Evolutionary conservation across 23 tunicate genomes (phyloP).

Genomic region (Pegea sp.): DNA sequence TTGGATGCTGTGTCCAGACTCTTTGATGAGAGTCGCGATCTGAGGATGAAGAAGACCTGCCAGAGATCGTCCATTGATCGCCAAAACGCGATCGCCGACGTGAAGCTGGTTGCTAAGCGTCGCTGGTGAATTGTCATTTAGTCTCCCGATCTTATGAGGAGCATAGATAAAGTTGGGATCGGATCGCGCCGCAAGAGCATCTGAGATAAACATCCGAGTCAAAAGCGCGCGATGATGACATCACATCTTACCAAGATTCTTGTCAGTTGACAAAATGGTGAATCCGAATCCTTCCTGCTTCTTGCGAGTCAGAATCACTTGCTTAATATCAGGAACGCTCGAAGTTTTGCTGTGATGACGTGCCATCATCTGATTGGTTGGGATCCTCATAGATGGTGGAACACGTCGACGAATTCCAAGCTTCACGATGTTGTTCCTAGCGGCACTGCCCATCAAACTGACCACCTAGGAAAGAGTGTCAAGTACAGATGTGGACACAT

Average conservation of each 20-base stretch:
- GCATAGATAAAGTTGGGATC: no score
- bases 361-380: no score
- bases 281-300: slow-evolving; percentile 94
- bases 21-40: slow-evolving; percentile 66
- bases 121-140: slow-evolving; percentile 79
- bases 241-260: slow-evolving; percentile 7
- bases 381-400: not conserved
- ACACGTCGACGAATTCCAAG: slow-evolving; percentile 60
- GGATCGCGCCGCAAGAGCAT: no score
- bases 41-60: slow-evolving; percentile 67
- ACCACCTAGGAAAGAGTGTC: slow-evolving; percentile 2
- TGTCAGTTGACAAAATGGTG: slow-evolving; percentile 65
- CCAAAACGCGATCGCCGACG: slow-evolving; percentile 67
- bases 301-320: slow-evolving; percentile 14
- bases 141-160: slow-evolving; percentile 75
- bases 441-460: slow-evolving; percentile 82
- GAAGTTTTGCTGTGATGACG: slow-evolving; percentile 1
- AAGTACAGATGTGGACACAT: not conserved
- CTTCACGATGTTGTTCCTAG: slow-evolving; percentile 63
- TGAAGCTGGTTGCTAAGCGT: slow-evolving; percentile 46
- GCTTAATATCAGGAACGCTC: not conserved
- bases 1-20: slow-evolving; percentile 42
- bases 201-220: no score
- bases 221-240: no score
- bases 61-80: slow-evolving; percentile 61